A percentile compares a stretch with the other conserved stretches of the same genome.
These are phyloP conservation scores for Sorex maritimensis DNA, from an alignment of 2,797 vertebrate genomes.

Conservation along the genomic window DNA sequence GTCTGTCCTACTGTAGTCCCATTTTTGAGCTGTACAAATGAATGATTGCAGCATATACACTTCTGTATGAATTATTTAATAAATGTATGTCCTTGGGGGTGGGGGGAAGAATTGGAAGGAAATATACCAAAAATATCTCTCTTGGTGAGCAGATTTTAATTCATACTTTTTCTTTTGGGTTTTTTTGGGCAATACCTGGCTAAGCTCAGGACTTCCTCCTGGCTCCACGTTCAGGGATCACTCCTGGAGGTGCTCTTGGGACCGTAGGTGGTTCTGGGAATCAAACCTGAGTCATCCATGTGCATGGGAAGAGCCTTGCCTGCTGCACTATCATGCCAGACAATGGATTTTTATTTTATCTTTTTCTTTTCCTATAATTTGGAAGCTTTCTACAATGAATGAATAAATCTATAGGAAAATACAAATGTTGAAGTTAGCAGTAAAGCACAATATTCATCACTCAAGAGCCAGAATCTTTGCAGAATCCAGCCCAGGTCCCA, in stretches of 20 bases:
- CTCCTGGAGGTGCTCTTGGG: no score
- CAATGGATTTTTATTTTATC: slow-evolving; percentile 33
- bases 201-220: no score
- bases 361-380: slow-evolving; percentile 36
- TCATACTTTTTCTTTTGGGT: background rate
- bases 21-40: background rate
- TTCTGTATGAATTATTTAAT: background rate
- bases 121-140: background rate
- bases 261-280: no score
- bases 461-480: background rate
- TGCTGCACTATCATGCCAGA: background rate
- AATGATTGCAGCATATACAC: background rate
- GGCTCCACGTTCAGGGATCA: no score
- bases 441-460: background rate
- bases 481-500: background rate
- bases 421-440: slow-evolving; percentile 37
- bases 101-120: background rate
- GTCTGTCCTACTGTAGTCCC: background rate
- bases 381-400: background rate
- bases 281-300: no score
- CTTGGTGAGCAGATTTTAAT: no score
- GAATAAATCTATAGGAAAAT: background rate
- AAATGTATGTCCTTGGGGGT: background rate
- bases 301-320: no score
- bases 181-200: no score